phyloP scores from a whole-genome alignment of 2,797 vertebrate genomes.

The Allobates femoralis region DNA sequence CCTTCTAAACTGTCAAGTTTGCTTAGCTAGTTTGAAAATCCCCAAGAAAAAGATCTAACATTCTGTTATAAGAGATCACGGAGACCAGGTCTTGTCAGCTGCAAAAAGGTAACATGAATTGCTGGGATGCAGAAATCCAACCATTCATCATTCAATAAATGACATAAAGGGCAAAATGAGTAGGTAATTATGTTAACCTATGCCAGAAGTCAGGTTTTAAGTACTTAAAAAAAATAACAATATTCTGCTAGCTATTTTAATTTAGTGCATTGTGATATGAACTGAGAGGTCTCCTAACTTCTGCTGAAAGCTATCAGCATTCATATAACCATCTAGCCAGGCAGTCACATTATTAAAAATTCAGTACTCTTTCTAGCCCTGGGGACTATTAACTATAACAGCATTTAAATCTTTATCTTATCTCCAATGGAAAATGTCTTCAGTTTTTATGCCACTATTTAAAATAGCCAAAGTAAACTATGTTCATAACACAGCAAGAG shows the following conservation, averaged over 20 bases:
- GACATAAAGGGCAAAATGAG: neutral
- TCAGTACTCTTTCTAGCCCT: neutral
- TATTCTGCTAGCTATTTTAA: neutral
- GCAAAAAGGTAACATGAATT: neutral
- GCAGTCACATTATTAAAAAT: neutral
- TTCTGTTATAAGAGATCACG: neutral
- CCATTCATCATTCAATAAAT: neutral
- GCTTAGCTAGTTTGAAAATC: too few relatives aligned
- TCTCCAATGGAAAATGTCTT: neutral
- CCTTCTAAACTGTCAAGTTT: too few relatives aligned
- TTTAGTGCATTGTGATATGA: neutral
- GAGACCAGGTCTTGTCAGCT: neutral
- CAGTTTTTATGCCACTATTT: neutral
- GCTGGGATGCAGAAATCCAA: neutral
- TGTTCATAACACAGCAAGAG: neutral
- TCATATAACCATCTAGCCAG: neutral
- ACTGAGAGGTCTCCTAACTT: neutral
- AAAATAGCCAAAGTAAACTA: neutral
- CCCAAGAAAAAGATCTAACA: too few relatives aligned
- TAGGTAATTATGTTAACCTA: neutral
- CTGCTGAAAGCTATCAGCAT: neutral
- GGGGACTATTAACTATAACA: neutral
- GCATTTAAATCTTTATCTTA: neutral
- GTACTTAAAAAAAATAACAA: neutral
- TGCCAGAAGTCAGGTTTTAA: neutral